These are phyloP conservation scores for Sebastes dallii DNA, from an alignment of 2,797 vertebrate genomes.

Conservation along the genomic window DNA sequence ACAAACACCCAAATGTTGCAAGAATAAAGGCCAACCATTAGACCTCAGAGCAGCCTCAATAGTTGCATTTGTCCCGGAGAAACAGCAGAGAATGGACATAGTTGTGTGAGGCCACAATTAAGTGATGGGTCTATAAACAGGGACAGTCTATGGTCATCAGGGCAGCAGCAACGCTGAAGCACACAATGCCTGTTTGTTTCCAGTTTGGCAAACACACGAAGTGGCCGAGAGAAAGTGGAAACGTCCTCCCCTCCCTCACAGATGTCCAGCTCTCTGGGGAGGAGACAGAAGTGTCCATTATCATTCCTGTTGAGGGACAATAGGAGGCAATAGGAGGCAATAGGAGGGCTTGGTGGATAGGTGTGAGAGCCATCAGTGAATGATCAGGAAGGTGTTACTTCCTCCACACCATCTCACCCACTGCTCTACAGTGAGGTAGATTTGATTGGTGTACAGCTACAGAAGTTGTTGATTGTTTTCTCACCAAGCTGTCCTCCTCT, in stretches of 20 bases:
- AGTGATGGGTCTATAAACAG: slow-evolving; percentile 73
- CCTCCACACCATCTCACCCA: slow-evolving; percentile 34
- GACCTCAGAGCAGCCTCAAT: slow-evolving; percentile 2
- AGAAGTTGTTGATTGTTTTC: not conserved
- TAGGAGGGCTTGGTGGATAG: slow-evolving; percentile 32
- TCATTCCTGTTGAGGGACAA: slow-evolving; percentile 59
- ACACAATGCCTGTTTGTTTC: slow-evolving; percentile 81
- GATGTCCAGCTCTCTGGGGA: slow-evolving; percentile 55
- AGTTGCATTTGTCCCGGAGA: slow-evolving; percentile 21
- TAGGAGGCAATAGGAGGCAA: slow-evolving; percentile 33
- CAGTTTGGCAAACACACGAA: slow-evolving; percentile 70
- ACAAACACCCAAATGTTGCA: not conserved
- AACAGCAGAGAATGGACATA: slow-evolving; percentile 42
- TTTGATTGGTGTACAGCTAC: not conserved
- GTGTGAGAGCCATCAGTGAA: slow-evolving; percentile 56
- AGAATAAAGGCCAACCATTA: not conserved
- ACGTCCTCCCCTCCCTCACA: slow-evolving; percentile 39
- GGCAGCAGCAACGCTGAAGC: slow-evolving; percentile 39
- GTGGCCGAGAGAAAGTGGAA: slow-evolving; percentile 66
- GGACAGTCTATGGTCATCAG: slow-evolving; percentile 56
- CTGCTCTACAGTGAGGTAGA: slow-evolving; percentile 1
- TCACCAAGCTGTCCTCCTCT: not conserved
- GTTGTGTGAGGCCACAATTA: slow-evolving; percentile 69
- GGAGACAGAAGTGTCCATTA: slow-evolving; percentile 64
- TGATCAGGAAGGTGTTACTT: slow-evolving; percentile 61